Percentiles rank a stretch among this genome's conserved stretches.
Evolutionary conservation across 2,888 invertebrate genomes (phyloP).

Genomic region (Drosophila kokeensis): DNA sequence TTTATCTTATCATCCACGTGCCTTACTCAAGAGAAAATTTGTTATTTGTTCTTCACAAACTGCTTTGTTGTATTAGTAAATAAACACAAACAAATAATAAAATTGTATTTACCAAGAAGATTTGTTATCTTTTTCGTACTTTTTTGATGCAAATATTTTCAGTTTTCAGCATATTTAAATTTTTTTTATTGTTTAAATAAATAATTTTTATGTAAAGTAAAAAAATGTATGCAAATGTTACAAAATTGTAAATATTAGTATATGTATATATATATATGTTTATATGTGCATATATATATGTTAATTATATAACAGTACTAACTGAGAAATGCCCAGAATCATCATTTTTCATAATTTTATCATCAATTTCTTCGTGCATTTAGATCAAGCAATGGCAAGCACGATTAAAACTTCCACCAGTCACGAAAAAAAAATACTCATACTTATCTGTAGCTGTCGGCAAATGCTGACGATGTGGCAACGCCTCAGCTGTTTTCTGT

Average conservation of each 20-base stretch:
- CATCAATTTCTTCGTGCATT: not conserved
- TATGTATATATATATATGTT: not conserved
- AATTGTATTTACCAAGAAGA: not conserved
- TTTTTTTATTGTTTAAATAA: not conserved
- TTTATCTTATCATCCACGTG: constrained; percentile 13
- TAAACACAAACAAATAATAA: not conserved
- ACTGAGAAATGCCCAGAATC: not conserved
- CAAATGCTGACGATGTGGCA: constrained; percentile 30
- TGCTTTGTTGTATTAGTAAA: not conserved
- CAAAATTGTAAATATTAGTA: not conserved
- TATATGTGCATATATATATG: not conserved
- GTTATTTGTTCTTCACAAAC: constrained; percentile 11
- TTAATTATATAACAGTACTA: not conserved
- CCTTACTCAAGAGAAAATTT: constrained; percentile 4
- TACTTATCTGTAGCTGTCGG: constrained; percentile 4
- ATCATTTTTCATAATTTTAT: not conserved
- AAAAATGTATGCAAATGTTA: no score
- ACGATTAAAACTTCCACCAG: not conserved
- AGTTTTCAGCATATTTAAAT: not conserved
- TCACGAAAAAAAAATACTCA: not conserved
- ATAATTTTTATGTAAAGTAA: not conserved
- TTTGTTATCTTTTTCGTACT: not conserved
- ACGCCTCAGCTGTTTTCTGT: constrained; percentile 52
- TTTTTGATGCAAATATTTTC: no score
- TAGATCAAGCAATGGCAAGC: not conserved